Percentiles rank a stretch among this genome's conserved stretches.
phyloP scores from a whole-genome alignment of 2,888 invertebrate genomes.

The Apocheima hispidaria region DNA sequence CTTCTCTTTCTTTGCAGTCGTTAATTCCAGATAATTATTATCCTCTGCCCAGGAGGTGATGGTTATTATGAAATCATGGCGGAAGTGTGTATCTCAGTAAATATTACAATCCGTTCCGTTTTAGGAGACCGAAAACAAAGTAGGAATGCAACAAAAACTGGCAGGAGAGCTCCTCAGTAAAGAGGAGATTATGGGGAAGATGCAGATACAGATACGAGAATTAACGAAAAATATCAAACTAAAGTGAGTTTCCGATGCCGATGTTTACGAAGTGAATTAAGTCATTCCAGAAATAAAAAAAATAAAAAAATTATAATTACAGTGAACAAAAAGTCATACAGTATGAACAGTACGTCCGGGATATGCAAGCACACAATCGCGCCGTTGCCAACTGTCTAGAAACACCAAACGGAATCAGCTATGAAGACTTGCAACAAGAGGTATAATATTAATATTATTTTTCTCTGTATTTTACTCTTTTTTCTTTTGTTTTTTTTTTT shows the following conservation, averaged over 20 bases:
- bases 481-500: too few relatives aligned
- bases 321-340: constrained; percentile 81
- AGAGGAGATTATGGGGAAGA: constrained; percentile 76
- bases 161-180: constrained; percentile 79
- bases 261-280: neutral
- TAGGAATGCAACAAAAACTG: constrained; percentile 79
- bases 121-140: constrained; percentile 76
- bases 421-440: constrained; percentile 77
- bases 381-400: constrained; percentile 63
- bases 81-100: constrained; percentile 2
- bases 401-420: constrained; percentile 61
- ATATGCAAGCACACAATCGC: constrained; percentile 68
- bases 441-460: constrained; percentile 47
- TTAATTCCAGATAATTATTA: constrained; percentile 68
- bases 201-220: constrained; percentile 78
- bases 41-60: constrained; percentile 56
- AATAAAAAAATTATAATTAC: constrained; percentile 40
- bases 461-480: too few relatives aligned
- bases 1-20: constrained; percentile 67
- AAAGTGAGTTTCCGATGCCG: constrained; percentile 60
- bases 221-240: constrained; percentile 75
- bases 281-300: neutral
- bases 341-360: constrained; percentile 74
- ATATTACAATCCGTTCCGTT: constrained; percentile 42
- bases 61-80: constrained; percentile 5